Percentiles rank a stretch among this genome's conserved stretches.
These are phyloP conservation scores for Ancistrus triradiatus DNA, from an alignment of 2,113 vertebrate genomes.

Conservation along the genomic window DNA sequence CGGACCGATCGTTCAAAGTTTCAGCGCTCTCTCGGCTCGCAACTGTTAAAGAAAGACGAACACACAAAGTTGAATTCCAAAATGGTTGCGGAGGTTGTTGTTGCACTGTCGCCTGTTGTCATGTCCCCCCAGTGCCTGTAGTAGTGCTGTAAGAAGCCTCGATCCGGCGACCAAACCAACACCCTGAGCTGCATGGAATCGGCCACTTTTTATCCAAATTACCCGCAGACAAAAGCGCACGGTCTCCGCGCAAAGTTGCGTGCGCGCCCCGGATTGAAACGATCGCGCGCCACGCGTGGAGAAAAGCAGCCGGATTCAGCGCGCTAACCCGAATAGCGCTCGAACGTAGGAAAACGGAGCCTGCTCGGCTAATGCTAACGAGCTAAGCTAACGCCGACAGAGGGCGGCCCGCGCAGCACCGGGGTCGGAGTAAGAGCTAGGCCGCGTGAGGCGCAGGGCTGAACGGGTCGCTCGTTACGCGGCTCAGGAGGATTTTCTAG, in stretches of 20 bases:
- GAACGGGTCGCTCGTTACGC: slow-evolving; percentile 35
- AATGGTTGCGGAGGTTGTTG: slow-evolving; percentile 88
- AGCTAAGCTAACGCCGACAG: slow-evolving; percentile 32
- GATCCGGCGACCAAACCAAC: slow-evolving; percentile 68
- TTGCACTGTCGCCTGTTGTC: slow-evolving; percentile 80
- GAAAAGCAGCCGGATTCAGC: slow-evolving; percentile 29
- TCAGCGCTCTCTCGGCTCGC: neutral
- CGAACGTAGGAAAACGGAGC: slow-evolving; percentile 43
- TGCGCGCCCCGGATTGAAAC: slow-evolving; percentile 24
- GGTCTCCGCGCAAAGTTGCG: slow-evolving; percentile 61
- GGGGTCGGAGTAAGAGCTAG: slow-evolving; percentile 38
- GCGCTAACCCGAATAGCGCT: slow-evolving; percentile 42
- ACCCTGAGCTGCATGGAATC: slow-evolving; percentile 71
- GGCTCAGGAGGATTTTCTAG: slow-evolving; percentile 44
- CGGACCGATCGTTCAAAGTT: neutral
- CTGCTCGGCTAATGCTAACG: slow-evolving; percentile 39
- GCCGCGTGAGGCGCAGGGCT: slow-evolving; percentile 19
- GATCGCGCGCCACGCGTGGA: slow-evolving; percentile 24
- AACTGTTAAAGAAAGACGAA: too few species aligned
- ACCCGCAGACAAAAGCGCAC: slow-evolving; percentile 60
- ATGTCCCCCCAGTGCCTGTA: slow-evolving; percentile 88
- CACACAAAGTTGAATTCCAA: slow-evolving; percentile 70
- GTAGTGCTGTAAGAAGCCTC: slow-evolving; percentile 89
- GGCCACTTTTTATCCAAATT: slow-evolving; percentile 76
- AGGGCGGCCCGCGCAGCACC: slow-evolving; percentile 34